Percentiles rank a stretch among this genome's conserved stretches.
phyloP scores from a whole-genome alignment of 2,797 vertebrate genomes.

The Rhyacichthys aspro region DNA sequence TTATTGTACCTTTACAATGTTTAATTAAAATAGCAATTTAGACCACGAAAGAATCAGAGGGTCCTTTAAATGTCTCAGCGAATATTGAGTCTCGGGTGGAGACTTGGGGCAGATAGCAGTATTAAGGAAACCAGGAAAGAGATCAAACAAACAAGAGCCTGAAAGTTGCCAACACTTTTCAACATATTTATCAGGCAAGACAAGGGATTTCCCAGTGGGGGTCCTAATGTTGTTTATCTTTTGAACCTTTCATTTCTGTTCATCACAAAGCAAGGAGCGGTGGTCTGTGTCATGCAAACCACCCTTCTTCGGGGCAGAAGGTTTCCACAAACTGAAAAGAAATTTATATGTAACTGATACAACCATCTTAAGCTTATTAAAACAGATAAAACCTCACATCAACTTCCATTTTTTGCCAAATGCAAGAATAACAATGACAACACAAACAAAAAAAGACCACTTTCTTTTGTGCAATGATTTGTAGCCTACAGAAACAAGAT shows the following conservation, averaged over 20 bases:
- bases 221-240: slow-evolving; percentile 55
- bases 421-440: slow-evolving; percentile 14
- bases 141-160: slow-evolving; percentile 70
- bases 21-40: slow-evolving; percentile 54
- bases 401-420: background rate
- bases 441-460: background rate
- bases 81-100: slow-evolving; percentile 53
- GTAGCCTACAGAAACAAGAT: slow-evolving; percentile 25
- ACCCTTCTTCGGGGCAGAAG: slow-evolving; percentile 26
- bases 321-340: too few species aligned
- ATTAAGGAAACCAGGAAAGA: slow-evolving; percentile 55
- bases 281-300: slow-evolving; percentile 63
- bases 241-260: slow-evolving; percentile 69
- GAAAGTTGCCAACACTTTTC: slow-evolving; percentile 68
- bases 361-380: too few species aligned
- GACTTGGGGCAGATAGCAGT: slow-evolving; percentile 65
- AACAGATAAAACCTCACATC: too few species aligned
- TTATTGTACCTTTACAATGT: slow-evolving; percentile 41
- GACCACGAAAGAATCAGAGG: slow-evolving; percentile 53
- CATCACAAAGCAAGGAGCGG: slow-evolving; percentile 52
- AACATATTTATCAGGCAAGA: slow-evolving; percentile 69
- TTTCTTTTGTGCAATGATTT: slow-evolving; percentile 23
- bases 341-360: too few species aligned
- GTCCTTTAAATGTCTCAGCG: slow-evolving; percentile 63
- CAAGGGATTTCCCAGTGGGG: slow-evolving; percentile 65